Conservation (phyloP, 2,113 vertebrate genomes). For the Larimichthys polyactis region DNA sequence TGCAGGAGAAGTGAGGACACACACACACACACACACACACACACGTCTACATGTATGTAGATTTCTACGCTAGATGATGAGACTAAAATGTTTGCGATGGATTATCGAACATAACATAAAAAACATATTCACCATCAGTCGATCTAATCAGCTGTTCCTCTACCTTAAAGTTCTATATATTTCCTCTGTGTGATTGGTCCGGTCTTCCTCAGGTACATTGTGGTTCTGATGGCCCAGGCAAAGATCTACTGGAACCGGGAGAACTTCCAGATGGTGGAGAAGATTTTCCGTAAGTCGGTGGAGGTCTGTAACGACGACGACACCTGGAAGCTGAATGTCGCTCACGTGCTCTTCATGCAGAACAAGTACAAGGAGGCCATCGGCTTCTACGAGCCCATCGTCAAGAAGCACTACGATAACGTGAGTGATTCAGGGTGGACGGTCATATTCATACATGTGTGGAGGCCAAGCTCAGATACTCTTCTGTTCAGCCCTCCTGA, state of each 20-base stretch:
- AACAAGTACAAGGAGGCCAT: slow-evolving; percentile 97
- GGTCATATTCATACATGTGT: background rate
- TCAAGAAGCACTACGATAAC: slow-evolving; percentile 94
- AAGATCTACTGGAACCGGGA: slow-evolving; percentile 98
- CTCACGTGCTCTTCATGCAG: slow-evolving; percentile 98
- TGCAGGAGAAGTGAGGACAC: slow-evolving; percentile 88
- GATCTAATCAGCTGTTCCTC: too few species aligned
- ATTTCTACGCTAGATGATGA: too few species aligned
- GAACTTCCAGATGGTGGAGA: slow-evolving; percentile 95
- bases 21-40: slow-evolving; percentile 6
- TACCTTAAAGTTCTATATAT: too few species aligned
- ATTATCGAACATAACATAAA: too few species aligned
- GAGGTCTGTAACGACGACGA: slow-evolving; percentile 95
- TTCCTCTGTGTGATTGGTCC: background rate
- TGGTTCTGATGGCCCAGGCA: slow-evolving; percentile 95
- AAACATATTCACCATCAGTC: too few species aligned
- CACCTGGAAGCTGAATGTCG: slow-evolving; percentile 96
- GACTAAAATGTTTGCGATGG: too few species aligned
- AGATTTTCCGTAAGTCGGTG: slow-evolving; percentile 94
- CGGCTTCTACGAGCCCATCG: slow-evolving; percentile 95
- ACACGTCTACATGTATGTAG: background rate
- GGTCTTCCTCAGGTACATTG: slow-evolving; percentile 84
- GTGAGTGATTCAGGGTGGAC: slow-evolving; percentile 73
- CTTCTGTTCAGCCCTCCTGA: background rate
- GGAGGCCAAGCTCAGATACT: background rate